These are phyloP conservation scores for Anomalospiza imberbis DNA, from an alignment of 2,797 vertebrate species.

Conservation along the genomic window DNA sequence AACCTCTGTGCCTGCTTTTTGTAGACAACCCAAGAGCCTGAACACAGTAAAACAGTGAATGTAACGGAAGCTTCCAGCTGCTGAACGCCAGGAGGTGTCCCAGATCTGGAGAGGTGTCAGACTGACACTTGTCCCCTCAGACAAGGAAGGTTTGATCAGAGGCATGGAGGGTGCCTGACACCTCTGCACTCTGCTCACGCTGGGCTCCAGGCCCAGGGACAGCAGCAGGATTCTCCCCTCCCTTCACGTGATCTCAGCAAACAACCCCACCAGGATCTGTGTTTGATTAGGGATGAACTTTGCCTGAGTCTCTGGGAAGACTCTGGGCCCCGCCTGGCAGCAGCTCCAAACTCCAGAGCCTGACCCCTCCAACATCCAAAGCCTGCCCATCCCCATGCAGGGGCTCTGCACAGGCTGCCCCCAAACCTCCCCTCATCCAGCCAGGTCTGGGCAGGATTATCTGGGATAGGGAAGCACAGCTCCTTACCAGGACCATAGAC, in stretches of 20 bases:
- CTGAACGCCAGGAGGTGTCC: neutral
- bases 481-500: rapidly evolving
- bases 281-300: neutral
- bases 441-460: rapidly evolving
- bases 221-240: neutral
- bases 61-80: neutral
- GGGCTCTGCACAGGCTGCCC: neutral
- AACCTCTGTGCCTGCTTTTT: neutral
- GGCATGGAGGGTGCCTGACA: neutral
- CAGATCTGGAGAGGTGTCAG: neutral
- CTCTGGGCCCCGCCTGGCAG: neutral
- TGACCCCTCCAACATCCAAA: neutral
- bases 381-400: neutral
- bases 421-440: neutral
- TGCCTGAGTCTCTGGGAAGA: neutral
- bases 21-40: neutral
- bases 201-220: neutral
- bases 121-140: neutral
- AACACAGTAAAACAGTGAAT: neutral
- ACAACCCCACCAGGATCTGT: neutral
- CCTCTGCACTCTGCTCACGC: neutral
- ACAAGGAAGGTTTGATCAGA: neutral
- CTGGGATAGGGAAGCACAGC: neutral
- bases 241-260: neutral
- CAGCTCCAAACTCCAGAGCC: neutral